These are phyloP conservation scores for Cataglyphis livida DNA, from an alignment of 2,888 invertebrate species.

Conservation along the genomic window DNA sequence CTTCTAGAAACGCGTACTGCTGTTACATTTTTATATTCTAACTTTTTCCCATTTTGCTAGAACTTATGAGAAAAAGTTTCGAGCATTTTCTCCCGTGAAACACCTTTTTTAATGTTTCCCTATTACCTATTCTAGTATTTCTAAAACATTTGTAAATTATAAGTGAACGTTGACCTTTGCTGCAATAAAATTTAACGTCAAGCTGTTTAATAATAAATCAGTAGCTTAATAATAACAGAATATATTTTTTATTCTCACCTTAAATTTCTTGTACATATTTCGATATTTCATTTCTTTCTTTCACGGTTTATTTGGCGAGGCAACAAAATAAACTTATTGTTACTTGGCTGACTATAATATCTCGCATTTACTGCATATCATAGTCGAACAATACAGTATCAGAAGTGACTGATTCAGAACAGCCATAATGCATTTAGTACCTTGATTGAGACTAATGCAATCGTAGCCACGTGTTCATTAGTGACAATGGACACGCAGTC, in stretches of 20 bases:
- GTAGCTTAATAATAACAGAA: background rate
- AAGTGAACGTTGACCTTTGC: background rate
- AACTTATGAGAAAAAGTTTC: slow-evolving; percentile 14
- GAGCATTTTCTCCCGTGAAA: background rate
- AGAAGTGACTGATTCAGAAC: slow-evolving; percentile 32
- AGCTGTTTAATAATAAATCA: background rate
- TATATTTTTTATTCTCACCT: background rate
- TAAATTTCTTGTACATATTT: background rate
- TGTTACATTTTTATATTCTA: slow-evolving; percentile 2
- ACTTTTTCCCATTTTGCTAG: background rate
- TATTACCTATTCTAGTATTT: background rate
- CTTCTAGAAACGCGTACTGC: background rate
- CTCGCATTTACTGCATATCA: slow-evolving; percentile 30
- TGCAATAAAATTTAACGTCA: slow-evolving; percentile 4
- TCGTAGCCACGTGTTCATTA: slow-evolving; percentile 41
- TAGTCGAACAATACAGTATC: slow-evolving; percentile 37
- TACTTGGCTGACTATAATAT: slow-evolving; percentile 7
- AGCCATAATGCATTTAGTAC: slow-evolving; percentile 42
- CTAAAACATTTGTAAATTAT: slow-evolving; percentile 2
- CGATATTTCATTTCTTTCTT: background rate
- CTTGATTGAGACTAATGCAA: slow-evolving; percentile 50
- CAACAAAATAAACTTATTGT: slow-evolving; percentile 25
- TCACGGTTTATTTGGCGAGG: background rate
- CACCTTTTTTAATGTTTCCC: background rate
- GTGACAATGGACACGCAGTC: slow-evolving; percentile 7